Base-by-base conservation (phyloP, 2,888 invertebrate genomes). In the Nephrocerus scutellatus region DNA sequence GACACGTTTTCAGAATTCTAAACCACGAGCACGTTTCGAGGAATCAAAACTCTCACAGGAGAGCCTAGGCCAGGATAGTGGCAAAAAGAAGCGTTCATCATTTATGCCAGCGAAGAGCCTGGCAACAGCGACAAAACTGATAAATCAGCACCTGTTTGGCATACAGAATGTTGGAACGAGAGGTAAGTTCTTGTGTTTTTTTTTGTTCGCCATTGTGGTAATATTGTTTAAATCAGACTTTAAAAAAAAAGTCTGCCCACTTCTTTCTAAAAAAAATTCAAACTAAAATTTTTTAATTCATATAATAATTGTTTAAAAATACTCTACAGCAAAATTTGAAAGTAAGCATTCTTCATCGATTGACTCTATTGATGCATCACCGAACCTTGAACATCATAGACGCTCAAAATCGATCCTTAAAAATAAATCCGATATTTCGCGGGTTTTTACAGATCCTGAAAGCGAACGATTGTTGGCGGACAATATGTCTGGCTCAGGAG, bases 1-100 rank as follows among this genome's bases (percentile, higher is more conserved):
- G 72, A 85, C 86, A 51, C 79, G 88, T 55, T 85, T 88, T 68
- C 86, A 85, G 70, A 85, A 87, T 76, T 60, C 71, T 59, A 61
- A 52, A 32, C 62, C 60, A 0, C 54, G 59, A 5, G 59, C 62
- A 1, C 57, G 62, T 12, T 62, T 62, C 48, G 76, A 74, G 39
- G 73, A 74, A 46, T 65, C 65, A 6, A 61, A 59, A 44, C 68
- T 72, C 36, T 75, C 74, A 23, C 74, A 75, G 47, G 77, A 77
- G 49, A 75, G 72, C 57, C 59, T 75, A 47, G 54, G 49, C 2
- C 48, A 48, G 6, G 30, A 36, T 10, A 43, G 38, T 26, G 50
- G 44, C 16, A 58, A 60, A 48, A 68, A 68, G 58, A 69, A 60
- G 59, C 70, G 64, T 58, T 70, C 76, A 31, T 74, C 77, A 30